Conservation (phyloP, 2,113 vertebrate genomes). For the Hemibagrus wyckioides region DNA sequence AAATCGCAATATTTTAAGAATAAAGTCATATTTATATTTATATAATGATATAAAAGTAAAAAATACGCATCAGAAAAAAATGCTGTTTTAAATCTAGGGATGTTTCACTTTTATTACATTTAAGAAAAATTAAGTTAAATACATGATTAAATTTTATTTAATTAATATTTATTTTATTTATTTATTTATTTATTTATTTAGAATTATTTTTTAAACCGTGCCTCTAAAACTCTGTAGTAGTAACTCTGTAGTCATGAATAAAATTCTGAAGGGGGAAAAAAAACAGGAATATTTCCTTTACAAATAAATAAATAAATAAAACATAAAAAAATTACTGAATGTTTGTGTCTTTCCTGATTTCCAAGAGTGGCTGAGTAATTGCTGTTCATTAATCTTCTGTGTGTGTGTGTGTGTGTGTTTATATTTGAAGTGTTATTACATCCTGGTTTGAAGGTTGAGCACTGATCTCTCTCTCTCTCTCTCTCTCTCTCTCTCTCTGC, state of each 20-base stretch:
- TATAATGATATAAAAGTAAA: too few relatives aligned
- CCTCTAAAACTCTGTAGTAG: neutral
- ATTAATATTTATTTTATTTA: too few relatives aligned
- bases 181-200: too few relatives aligned
- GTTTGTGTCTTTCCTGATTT: neutral
- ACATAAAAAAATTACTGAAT: neutral
- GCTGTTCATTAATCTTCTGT: neutral
- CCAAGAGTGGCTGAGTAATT: neutral
- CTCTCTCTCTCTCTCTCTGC: neutral
- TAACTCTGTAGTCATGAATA: neutral
- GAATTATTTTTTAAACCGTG: neutral
- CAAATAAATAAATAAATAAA: too few relatives aligned
- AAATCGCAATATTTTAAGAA: too few relatives aligned
- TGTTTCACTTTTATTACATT: neutral
- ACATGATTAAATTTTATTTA: too few relatives aligned
- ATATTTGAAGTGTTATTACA: slow-evolving; percentile 14
- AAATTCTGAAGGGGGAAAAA: neutral
- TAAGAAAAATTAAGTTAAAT: too few relatives aligned
- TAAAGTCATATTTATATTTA: too few relatives aligned
- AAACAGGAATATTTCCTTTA: neutral
- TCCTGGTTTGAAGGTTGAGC: neutral
- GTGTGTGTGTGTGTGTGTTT: neutral
- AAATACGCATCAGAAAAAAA: neutral
- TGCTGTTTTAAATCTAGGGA: neutral
- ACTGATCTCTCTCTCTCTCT: neutral